Evolutionary conservation across 2,797 vertebrate species (phyloP).

Genomic region (Dryobates pubescens): DNA sequence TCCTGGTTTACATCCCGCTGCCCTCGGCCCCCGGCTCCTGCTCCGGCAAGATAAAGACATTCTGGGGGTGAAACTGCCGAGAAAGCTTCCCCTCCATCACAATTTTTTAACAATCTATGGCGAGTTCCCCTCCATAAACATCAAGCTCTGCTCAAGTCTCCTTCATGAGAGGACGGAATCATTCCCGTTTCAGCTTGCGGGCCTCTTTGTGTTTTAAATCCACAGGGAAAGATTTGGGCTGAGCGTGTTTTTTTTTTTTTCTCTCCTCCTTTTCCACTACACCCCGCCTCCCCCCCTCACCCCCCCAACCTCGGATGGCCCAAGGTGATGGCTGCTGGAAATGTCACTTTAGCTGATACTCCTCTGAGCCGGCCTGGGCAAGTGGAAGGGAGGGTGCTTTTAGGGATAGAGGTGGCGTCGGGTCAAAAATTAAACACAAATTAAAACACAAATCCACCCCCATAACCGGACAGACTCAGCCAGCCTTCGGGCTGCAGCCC

Average conservation of each 20-base stretch:
- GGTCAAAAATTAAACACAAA: neutral
- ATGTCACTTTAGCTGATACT: neutral
- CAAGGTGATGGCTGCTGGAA: neutral
- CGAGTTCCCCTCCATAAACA: fast-evolving
- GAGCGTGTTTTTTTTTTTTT: neutral
- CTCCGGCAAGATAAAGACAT: neutral
- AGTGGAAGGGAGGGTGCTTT: neutral
- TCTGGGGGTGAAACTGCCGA: neutral
- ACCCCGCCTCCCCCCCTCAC: no score
- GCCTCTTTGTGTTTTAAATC: neutral
- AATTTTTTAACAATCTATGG: neutral
- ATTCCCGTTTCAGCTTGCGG: neutral
- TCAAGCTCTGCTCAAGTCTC: neutral
- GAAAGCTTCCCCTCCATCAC: fast-evolving
- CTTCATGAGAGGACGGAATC: fast-evolving
- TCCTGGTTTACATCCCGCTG: slow-evolving; percentile 21
- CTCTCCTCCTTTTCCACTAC: neutral
- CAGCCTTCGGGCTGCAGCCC: neutral
- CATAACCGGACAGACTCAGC: neutral
- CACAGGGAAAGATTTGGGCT: neutral
- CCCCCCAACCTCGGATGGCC: neutral
- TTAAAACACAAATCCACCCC: no score
- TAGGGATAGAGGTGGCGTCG: neutral
- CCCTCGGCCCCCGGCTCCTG: slow-evolving; percentile 7
- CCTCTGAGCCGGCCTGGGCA: neutral